Percentiles rank a stretch among this genome's conserved stretches.
phyloP scores from a whole-genome alignment of 2,888 invertebrate genomes.

The Dexiosoma caninum region DNA sequence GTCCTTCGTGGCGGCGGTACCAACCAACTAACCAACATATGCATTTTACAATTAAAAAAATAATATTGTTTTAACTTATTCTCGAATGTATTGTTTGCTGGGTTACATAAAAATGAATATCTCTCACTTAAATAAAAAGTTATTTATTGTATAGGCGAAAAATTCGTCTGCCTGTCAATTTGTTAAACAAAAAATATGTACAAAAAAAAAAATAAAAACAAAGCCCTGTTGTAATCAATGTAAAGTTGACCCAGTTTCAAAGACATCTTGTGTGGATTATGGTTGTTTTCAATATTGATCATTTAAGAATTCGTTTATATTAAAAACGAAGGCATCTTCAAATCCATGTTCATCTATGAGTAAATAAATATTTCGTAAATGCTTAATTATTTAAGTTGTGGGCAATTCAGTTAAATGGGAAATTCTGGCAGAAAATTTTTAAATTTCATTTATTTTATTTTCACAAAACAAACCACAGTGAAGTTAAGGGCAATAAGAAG shows the following conservation, averaged over 20 bases:
- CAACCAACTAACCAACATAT: too few species aligned
- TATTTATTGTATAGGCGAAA: conserved; percentile 47
- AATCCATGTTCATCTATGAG: neutral
- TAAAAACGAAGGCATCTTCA: conserved; percentile 9
- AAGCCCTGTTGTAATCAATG: conserved; percentile 58
- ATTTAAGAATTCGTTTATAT: conserved; percentile 25
- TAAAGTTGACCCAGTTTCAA: conserved; percentile 61
- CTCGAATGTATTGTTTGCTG: too few species aligned
- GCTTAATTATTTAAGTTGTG: neutral
- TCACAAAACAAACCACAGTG: too few species aligned
- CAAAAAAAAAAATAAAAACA: conserved; percentile 43
- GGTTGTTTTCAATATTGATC: conserved; percentile 33
- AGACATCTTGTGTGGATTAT: conserved; percentile 44
- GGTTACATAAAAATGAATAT: conserved; percentile 8
- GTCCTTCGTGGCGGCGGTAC: too few species aligned
- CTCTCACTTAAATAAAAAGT: neutral
- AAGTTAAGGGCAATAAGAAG: neutral
- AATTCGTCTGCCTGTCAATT: conserved; percentile 7
- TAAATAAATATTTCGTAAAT: neutral
- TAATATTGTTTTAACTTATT: too few species aligned
- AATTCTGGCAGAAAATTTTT: conserved; percentile 1
- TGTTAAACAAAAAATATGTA: conserved; percentile 15
- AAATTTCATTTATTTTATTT: neutral
- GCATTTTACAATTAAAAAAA: too few species aligned
- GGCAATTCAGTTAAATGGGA: conserved; percentile 10